Conservation (phyloP, 2,797 vertebrate species). For the Siniperca scherzeri region DNA sequence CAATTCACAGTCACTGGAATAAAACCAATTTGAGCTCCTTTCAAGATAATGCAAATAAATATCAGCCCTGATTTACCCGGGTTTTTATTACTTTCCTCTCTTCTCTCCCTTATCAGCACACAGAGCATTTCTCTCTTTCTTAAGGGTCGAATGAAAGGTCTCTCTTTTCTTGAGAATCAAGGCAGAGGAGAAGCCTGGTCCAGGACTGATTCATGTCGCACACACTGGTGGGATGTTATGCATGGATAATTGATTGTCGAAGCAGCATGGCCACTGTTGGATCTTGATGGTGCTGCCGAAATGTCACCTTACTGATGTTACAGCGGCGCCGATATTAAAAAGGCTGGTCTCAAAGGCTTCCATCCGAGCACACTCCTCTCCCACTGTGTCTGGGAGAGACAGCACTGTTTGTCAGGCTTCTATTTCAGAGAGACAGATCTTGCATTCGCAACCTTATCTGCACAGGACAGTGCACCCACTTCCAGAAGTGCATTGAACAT, state of each 20-base stretch:
- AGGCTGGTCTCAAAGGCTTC: constrained; percentile 85
- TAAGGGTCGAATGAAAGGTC: constrained; percentile 82
- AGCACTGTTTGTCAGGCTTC: constrained; percentile 82
- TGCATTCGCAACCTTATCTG: constrained; percentile 85
- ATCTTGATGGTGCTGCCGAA: constrained; percentile 86
- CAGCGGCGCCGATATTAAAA: constrained; percentile 87
- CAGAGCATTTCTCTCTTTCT: constrained; percentile 78
- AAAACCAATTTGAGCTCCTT: constrained; percentile 77
- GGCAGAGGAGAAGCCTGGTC: constrained; percentile 79
- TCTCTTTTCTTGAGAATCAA: constrained; percentile 77
- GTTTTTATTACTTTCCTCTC: constrained; percentile 58
- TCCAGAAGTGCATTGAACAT: constrained; percentile 85
- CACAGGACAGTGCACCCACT: constrained; percentile 85
- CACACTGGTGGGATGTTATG: constrained; percentile 85
- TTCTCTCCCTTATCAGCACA: constrained; percentile 77
- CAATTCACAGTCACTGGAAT: constrained; percentile 72
- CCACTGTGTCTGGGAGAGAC: constrained; percentile 84
- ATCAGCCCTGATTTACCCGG: constrained; percentile 73
- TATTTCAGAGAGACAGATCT: constrained; percentile 82
- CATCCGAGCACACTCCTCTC: constrained; percentile 79
- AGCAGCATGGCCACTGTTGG: constrained; percentile 86
- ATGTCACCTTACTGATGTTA: constrained; percentile 91
- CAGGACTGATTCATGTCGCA: constrained; percentile 84
- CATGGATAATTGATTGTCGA: constrained; percentile 90
- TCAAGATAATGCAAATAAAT: constrained; percentile 84